phyloP scores from a whole-genome alignment of 2,888 invertebrate genomes.

The Xiphydria camelus region DNA sequence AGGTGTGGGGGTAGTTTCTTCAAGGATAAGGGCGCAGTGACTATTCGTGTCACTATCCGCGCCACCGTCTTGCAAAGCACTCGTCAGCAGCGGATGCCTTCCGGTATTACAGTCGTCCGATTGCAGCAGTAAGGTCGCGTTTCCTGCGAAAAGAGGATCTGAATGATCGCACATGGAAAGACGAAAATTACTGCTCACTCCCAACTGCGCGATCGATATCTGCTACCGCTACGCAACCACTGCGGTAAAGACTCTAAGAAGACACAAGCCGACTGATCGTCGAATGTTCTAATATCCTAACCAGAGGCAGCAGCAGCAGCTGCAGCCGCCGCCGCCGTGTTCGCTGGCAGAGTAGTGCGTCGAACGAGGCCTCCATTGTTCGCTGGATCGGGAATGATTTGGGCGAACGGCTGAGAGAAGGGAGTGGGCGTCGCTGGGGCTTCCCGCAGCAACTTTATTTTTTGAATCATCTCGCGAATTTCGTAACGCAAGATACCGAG shows the following conservation, averaged over 20 bases:
- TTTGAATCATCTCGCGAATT: conserved; percentile 89
- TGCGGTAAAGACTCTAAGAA: no score
- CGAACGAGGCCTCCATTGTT: conserved; percentile 43
- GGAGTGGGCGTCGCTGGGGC: conserved; percentile 41
- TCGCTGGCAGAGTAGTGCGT: conserved; percentile 39
- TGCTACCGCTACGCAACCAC: no score
- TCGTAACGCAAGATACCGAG: conserved; percentile 84
- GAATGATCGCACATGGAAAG: no score
- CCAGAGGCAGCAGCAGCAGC: no score
- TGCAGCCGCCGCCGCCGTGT: no score
- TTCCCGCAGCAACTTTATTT: conserved; percentile 74
- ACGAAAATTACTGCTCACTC: no score
- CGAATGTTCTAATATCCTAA: no score
- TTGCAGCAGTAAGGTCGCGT: conserved; percentile 45
- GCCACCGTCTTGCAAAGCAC: conserved; percentile 56
- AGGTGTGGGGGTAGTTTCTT: conserved; percentile 56
- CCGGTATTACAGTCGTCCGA: conserved; percentile 58
- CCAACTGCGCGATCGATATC: no score
- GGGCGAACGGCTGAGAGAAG: conserved; percentile 45
- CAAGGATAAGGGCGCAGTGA: conserved; percentile 62
- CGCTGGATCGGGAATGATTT: conserved; percentile 39
- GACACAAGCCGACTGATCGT: no score
- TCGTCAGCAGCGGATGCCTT: conserved; percentile 48
- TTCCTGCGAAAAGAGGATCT: conserved; percentile 44
- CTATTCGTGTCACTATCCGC: conserved; percentile 66